Conservation (phyloP, 1,140 invertebrate species). For the Hestina assimilis region DNA sequence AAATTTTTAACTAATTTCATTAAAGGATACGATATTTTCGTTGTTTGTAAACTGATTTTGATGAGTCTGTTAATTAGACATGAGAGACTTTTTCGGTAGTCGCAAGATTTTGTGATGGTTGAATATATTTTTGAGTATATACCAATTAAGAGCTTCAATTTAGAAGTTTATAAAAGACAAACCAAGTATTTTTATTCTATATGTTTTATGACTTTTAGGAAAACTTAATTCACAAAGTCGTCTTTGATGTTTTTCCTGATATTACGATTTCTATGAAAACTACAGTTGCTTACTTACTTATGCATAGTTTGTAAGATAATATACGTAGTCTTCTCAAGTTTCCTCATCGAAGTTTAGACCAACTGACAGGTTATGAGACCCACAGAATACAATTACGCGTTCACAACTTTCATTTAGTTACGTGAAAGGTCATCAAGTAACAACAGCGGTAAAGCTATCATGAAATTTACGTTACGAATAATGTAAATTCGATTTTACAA, state of each 20-base stretch:
- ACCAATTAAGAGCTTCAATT: no score
- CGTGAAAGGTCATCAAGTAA: conserved; percentile 6
- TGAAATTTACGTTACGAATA: not conserved
- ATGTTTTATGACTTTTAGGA: no score
- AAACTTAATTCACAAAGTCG: not conserved
- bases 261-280: conserved; percentile 12
- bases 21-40: no score
- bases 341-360: conserved; percentile 56
- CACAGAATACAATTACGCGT: conserved; percentile 18
- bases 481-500: not conserved
- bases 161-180: no score
- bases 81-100: no score
- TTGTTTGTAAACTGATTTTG: no score
- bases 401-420: conserved; percentile 13
- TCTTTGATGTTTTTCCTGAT: conserved; percentile 4
- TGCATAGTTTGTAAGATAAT: conserved; percentile 22
- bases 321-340: conserved; percentile 36
- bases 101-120: no score
- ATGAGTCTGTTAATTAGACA: no score
- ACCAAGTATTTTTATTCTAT: no score
- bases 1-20: no score
- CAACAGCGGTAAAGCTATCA: not conserved
- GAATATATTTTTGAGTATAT: no score
- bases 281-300: conserved; percentile 10
- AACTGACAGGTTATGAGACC: conserved; percentile 47